Conservation (phyloP, 2,113 vertebrate genomes). For the Lagopus leucura region DNA sequence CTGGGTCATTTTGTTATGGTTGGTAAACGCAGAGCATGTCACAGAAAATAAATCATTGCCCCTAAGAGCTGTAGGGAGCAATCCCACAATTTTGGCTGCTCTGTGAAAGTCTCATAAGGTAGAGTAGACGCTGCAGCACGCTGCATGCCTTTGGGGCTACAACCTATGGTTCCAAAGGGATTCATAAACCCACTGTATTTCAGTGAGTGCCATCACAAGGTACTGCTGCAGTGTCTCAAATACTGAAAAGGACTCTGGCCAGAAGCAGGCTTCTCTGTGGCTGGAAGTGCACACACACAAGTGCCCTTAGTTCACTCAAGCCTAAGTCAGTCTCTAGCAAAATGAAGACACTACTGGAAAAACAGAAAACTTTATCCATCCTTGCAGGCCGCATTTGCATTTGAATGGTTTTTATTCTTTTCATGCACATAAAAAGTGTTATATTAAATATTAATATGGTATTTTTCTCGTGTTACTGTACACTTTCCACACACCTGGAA, state of each 20-base stretch:
- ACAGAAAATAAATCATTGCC: background rate
- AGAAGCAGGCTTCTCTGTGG: background rate
- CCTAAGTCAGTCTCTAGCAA: background rate
- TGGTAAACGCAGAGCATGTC: background rate
- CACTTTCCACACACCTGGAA: conserved; percentile 50
- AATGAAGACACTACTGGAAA: conserved; percentile 29
- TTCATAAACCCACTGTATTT: conserved; percentile 25
- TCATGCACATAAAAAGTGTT: conserved; percentile 51
- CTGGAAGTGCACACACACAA: background rate
- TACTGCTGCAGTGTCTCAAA: background rate
- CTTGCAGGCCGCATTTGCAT: conserved; percentile 70
- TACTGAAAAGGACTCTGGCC: background rate
- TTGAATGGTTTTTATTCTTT: conserved; percentile 68
- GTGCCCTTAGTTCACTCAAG: accelerated
- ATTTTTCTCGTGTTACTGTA: conserved; percentile 68
- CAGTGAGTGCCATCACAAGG: background rate
- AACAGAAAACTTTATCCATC: conserved; percentile 21
- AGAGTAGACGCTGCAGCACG: background rate
- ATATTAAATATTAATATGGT: conserved; percentile 72
- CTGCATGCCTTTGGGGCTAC: background rate
- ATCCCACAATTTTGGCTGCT: background rate
- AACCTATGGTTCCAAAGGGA: conserved; percentile 2
- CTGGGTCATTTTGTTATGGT: background rate
- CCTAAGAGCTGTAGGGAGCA: background rate
- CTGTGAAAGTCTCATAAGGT: background rate